These are phyloP conservation scores for Oreonectes daqikongensis DNA, from an alignment of 2,797 vertebrate genomes.

Conservation along the genomic window DNA sequence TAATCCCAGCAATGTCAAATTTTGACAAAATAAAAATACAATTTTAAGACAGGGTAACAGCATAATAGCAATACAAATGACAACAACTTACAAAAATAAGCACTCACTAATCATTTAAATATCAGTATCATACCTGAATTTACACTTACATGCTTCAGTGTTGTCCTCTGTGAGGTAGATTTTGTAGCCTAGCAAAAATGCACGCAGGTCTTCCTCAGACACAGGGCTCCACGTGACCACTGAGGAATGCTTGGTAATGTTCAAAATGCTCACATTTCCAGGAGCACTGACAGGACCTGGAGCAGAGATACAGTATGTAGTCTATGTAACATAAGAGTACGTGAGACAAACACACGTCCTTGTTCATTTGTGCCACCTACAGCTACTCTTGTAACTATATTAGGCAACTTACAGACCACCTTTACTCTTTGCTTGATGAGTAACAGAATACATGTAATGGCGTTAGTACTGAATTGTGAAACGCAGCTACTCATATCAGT, in stretches of 20 bases:
- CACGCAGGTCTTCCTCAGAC: constrained; percentile 73
- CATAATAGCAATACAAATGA: too few relatives aligned
- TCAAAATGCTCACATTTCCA: constrained; percentile 69
- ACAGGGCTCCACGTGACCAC: constrained; percentile 79
- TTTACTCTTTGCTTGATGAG: too few relatives aligned
- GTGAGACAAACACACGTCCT: not conserved
- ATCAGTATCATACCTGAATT: not conserved
- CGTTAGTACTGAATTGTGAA: too few relatives aligned
- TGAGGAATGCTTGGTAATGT: constrained; percentile 69
- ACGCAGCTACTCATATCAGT: too few relatives aligned
- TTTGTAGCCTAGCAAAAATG: constrained; percentile 81
- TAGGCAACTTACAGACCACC: not conserved
- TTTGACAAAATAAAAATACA: too few relatives aligned
- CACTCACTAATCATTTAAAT: too few relatives aligned
- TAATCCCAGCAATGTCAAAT: too few relatives aligned
- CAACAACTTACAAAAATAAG: not conserved
- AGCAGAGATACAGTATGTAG: not conserved
- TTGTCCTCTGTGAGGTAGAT: constrained; percentile 68
- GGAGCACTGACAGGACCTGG: constrained; percentile 80
- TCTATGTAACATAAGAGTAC: too few relatives aligned
- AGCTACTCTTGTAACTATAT: too few relatives aligned
- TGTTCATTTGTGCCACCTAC: too few relatives aligned
- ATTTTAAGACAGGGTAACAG: too few relatives aligned
- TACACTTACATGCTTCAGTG: constrained; percentile 62
- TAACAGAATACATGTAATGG: too few relatives aligned